phyloP scores from a whole-genome alignment of 64 coral and sea anemone genomes.

The Actinia equina region DNA sequence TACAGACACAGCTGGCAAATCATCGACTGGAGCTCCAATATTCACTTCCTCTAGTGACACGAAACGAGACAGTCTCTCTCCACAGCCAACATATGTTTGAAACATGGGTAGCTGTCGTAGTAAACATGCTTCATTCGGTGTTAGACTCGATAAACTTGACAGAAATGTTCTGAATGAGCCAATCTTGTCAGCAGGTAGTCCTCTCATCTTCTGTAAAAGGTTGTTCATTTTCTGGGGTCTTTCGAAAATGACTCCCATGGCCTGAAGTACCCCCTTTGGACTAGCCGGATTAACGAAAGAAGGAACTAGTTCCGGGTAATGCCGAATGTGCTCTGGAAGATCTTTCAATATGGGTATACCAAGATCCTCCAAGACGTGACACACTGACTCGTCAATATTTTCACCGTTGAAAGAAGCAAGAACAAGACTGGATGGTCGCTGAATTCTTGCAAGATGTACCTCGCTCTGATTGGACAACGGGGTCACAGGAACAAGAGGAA shows the following conservation, averaged over 20 bases:
- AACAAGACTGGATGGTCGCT: conserved; percentile 38
- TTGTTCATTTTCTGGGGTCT: background rate
- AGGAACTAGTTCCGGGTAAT: conserved; percentile 22
- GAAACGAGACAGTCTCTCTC: background rate
- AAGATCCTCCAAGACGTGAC: conserved; percentile 9
- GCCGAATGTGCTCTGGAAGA: conserved; percentile 31
- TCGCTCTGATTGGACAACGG: background rate
- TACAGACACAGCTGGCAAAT: background rate
- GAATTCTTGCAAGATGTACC: conserved; percentile 35
- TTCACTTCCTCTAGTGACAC: background rate
- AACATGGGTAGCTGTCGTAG: background rate
- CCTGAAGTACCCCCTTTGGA: conserved; percentile 40
- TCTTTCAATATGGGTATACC: conserved; percentile 45
- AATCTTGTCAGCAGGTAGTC: background rate
- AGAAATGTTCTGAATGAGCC: background rate
- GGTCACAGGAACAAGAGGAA: conserved; percentile 57
- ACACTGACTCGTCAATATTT: conserved; percentile 25
- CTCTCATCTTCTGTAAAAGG: background rate
- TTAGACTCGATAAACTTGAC: background rate
- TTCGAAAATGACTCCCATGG: background rate
- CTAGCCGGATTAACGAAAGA: conserved; percentile 46
- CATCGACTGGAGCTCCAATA: background rate
- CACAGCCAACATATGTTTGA: background rate
- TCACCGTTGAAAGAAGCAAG: conserved; percentile 23
- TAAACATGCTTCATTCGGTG: background rate